Base-by-base conservation (phyloP, 2,888 invertebrate genomes). In the Eueremaeus valkanovi region DNA sequence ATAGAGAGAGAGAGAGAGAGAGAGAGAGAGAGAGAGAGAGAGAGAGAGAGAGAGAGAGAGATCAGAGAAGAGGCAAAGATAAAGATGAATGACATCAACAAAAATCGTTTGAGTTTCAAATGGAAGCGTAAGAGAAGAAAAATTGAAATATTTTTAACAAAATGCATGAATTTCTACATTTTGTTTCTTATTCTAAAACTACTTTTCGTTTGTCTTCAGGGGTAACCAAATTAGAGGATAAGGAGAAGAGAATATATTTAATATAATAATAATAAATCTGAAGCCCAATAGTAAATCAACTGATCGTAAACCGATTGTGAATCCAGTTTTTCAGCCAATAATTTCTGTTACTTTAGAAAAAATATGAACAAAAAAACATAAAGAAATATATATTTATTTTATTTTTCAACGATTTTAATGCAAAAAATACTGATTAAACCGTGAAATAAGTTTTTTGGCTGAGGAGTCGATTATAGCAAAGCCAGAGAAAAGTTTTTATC, bases 41-140 rank as follows among this genome's bases (percentile, higher is more conserved):
- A 51, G 51, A 18, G 51, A 51, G 21, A 51, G 51, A 5, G 51
- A 51, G n/a, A 51, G 18, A 51, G 36, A 36, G 55, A 55, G 55
- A 45, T 3, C 45, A 45, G 3, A 55, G 24, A 9, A 55, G 8
- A 45, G 16, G 45, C 6, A 45, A 45, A 45, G 16, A 51, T 51
- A 51, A 51, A 51, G 51, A 51, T 51, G 51, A 51, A 51, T 51
- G 51, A 51, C 51, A 51, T 51, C 21, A n/a, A 51, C 51, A 51
- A 1, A n/a, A n/a, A 51, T 51, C 51, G 51, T 51, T 51, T 51
- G 21, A 45, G 36, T 8, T 11, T 8, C 36, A 36, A 5, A 36
- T 36, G 11, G 36, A 36, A 36, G 36, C 36, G 5, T 36, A 36
- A 36, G 36, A 11, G 36, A 36, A 36, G 36, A 36, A 36, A 36